phyloP scores from a whole-genome alignment of 2,888 invertebrate genomes.

The Halocaridina rubra region DNA sequence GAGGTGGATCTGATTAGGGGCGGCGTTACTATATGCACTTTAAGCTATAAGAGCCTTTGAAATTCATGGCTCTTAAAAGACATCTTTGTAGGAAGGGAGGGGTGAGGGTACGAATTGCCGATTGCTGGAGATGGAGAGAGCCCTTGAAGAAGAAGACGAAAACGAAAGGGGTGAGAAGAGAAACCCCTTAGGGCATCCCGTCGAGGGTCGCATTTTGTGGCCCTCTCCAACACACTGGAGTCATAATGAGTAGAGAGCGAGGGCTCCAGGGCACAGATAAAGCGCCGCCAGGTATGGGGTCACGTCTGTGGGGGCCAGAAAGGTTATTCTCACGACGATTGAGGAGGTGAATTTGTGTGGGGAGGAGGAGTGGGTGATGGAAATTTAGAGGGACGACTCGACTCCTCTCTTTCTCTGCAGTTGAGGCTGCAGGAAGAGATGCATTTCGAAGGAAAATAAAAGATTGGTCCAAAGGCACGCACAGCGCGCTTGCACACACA shows the following conservation, averaged over 20 bases:
- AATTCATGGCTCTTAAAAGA: too few species aligned
- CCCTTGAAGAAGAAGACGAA: too few species aligned
- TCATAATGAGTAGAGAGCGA: constrained; percentile 9
- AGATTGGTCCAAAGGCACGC: too few species aligned
- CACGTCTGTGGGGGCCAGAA: constrained; percentile 10
- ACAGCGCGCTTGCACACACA: too few species aligned
- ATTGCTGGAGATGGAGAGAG: too few species aligned
- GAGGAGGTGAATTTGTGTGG: neutral
- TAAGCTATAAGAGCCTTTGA: too few species aligned
- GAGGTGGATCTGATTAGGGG: too few species aligned
- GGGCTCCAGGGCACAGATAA: constrained; percentile 6
- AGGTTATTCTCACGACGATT: constrained; percentile 28
- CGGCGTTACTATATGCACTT: too few species aligned
- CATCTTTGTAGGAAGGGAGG: too few species aligned
- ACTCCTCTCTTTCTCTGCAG: neutral
- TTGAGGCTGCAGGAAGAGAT: neutral
- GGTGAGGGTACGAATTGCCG: too few species aligned
- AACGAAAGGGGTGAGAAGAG: neutral
- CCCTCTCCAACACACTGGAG: neutral
- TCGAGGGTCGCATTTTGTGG: neutral
- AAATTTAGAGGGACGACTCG: neutral
- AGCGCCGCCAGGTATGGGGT: constrained; percentile 6
- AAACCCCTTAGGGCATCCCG: neutral
- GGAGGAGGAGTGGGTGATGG: neutral
- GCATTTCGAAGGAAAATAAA: too few species aligned